Evolutionary conservation across 1,140 invertebrate species (phyloP).

Genomic region (Apis cerana): DNA sequence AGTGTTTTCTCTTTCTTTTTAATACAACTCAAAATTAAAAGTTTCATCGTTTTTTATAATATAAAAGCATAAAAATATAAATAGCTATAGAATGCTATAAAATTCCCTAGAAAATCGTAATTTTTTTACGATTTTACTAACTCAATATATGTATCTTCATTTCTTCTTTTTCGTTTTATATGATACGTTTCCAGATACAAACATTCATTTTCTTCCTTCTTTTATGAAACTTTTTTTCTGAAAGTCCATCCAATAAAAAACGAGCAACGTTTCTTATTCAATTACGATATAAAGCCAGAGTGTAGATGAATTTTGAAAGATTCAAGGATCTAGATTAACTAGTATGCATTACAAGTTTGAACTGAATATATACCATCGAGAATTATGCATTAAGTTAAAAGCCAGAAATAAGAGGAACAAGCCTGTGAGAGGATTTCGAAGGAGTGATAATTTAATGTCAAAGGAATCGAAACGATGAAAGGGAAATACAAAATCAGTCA

Average conservation of each 20-base stretch:
- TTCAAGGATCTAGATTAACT: background rate
- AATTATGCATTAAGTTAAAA: constrained; percentile 39
- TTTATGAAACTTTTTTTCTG: background rate
- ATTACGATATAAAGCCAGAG: background rate
- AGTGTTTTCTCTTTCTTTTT: too few species aligned
- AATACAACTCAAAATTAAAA: too few species aligned
- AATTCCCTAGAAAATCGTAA: background rate
- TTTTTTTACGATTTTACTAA: background rate
- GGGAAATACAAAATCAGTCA: too few species aligned
- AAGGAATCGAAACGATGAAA: too few species aligned
- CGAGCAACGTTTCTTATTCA: constrained; percentile 8
- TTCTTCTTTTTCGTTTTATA: background rate
- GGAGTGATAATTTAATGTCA: too few species aligned
- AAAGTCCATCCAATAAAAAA: background rate
- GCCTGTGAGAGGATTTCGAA: background rate
- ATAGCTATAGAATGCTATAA: too few species aligned
- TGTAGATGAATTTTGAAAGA: constrained; percentile 28
- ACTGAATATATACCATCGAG: constrained; percentile 30
- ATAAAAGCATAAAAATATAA: too few species aligned
- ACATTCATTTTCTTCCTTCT: background rate
- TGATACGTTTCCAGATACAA: too few species aligned
- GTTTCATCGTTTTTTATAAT: too few species aligned
- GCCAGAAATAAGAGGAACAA: background rate
- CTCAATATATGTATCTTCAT: background rate
- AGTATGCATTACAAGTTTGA: constrained; percentile 19